Conservation (phyloP, 2,888 invertebrate genomes). For the Oxytorus armatus region DNA sequence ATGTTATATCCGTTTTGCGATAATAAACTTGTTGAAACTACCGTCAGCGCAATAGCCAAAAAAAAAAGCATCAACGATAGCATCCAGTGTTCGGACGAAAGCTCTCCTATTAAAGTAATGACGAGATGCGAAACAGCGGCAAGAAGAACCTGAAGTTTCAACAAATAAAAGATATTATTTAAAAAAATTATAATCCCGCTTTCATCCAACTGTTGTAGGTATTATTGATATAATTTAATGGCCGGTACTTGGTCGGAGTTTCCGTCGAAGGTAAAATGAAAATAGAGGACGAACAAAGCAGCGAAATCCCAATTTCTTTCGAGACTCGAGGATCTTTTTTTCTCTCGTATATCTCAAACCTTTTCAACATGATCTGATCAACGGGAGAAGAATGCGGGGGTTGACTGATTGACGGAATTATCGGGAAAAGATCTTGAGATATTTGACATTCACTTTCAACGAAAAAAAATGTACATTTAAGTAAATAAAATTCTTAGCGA, state of each 20-base stretch:
- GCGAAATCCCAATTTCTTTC: constrained; percentile 34
- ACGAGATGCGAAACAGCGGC: constrained; percentile 15
- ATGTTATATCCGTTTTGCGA: constrained; percentile 38
- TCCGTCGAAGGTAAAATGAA: background rate
- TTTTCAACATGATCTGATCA: constrained; percentile 13
- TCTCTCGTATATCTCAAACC: background rate
- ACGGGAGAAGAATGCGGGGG: constrained; percentile 1
- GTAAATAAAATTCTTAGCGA: too few relatives aligned
- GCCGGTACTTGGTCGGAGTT: background rate
- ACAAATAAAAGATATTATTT: too few relatives aligned
- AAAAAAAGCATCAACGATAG: background rate
- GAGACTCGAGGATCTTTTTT: constrained; percentile 11
- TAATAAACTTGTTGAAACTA: constrained; percentile 45
- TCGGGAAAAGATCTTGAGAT: constrained; percentile 7
- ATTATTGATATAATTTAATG: constrained; percentile 33
- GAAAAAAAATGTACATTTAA: background rate
- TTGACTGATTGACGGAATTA: background rate
- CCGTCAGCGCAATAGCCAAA: constrained; percentile 46
- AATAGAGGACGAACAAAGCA: constrained; percentile 26
- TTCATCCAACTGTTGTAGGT: background rate
- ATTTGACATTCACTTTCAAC: constrained; percentile 15
- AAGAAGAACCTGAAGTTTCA: constrained; percentile 13
- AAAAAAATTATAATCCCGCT: background rate
- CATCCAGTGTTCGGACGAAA: constrained; percentile 18
- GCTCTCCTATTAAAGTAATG: constrained; percentile 51